A percentile compares a stretch with the other conserved stretches of the same genome.
Evolutionary conservation across 2,797 vertebrate genomes (phyloP).

Genomic region (Cottoperca gobio): DNA sequence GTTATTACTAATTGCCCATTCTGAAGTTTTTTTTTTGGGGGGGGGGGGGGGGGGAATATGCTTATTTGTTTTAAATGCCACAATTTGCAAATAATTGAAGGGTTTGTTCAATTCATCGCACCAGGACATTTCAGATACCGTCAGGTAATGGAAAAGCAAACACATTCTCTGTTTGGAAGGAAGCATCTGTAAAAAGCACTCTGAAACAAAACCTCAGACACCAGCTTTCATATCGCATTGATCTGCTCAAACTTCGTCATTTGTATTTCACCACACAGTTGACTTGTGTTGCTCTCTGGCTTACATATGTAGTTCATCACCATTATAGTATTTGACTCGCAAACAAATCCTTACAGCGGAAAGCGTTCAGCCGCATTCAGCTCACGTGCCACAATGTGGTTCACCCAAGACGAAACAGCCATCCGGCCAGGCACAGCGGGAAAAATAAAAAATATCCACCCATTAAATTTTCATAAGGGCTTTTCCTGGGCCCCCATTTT

Average conservation of each 20-base stretch:
- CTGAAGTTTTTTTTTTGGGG: background rate
- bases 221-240: background rate
- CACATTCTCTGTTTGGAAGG: background rate
- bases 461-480: constrained; percentile 75
- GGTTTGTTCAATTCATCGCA: constrained; percentile 11
- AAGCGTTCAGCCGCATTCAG: constrained; percentile 21
- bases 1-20: background rate
- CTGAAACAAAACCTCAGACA: constrained; percentile 10
- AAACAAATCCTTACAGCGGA: constrained; percentile 22
- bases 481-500: constrained; percentile 64
- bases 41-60: background rate
- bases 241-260: constrained; percentile 12
- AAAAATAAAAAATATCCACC: constrained; percentile 68
- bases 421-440: constrained; percentile 50
- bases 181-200: constrained; percentile 9
- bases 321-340: constrained; percentile 11
- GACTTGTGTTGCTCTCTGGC: constrained; percentile 26
- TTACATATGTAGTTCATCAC: constrained; percentile 46
- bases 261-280: constrained; percentile 31
- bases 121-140: background rate
- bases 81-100: constrained; percentile 7
- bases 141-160: background rate
- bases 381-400: constrained; percentile 17
- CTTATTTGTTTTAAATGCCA: background rate
- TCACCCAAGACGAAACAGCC: constrained; percentile 19